Percentiles rank a stretch among this genome's conserved stretches.
These are phyloP conservation scores for Paralvinella palmiformis DNA, from an alignment of 1,140 invertebrate species.

Conservation along the genomic window DNA sequence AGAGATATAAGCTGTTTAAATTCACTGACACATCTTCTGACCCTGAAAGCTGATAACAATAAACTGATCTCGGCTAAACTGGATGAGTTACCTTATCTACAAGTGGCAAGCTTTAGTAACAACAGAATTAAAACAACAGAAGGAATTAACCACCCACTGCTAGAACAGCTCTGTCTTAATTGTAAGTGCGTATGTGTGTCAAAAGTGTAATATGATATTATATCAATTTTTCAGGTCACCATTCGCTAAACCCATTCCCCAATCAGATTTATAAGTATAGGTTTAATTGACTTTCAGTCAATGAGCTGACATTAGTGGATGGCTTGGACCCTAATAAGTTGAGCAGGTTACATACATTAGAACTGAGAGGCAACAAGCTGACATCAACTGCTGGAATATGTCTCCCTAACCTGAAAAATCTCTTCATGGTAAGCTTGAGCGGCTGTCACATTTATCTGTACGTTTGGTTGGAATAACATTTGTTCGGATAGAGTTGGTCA, in stretches of 20 bases:
- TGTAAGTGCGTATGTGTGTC: no score
- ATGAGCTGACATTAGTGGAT: conserved; percentile 16
- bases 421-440: conserved; percentile 48
- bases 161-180: conserved; percentile 45
- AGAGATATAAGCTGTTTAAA: conserved; percentile 45
- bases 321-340: conserved; percentile 32
- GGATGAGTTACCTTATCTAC: conserved; percentile 48
- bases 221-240: no score
- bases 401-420: conserved; percentile 46
- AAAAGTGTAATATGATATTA: no score
- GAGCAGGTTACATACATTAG: conserved; percentile 41
- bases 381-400: conserved; percentile 42
- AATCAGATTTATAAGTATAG: no score
- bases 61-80: conserved; percentile 39
- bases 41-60: conserved; percentile 47
- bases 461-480: no score
- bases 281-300: conserved; percentile 19
- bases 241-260: no score
- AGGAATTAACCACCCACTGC: conserved; percentile 44
- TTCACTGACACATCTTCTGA: conserved; percentile 45
- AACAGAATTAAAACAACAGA: conserved; percentile 45
- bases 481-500: no score
- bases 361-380: conserved; percentile 46
- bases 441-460: no score
- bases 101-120: conserved; percentile 44